Percentiles rank a stretch among this genome's conserved stretches.
phyloP scores from a whole-genome alignment of 1,140 invertebrate species.

The Sitodiplosis mosellana region DNA sequence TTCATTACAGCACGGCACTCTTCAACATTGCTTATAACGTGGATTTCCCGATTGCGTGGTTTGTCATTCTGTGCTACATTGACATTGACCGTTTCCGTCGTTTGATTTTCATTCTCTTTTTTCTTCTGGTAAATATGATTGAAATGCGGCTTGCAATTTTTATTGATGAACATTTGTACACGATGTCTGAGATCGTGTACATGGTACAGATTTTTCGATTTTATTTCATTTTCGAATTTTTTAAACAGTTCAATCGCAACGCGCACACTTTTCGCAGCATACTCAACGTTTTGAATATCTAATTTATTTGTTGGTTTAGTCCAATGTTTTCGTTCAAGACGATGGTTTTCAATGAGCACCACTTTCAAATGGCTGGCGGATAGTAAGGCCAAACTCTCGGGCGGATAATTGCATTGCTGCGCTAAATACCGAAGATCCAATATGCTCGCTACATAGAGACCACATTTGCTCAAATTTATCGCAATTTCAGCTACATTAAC shows the following conservation, averaged over 20 bases:
- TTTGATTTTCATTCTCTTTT: background rate
- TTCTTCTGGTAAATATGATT: background rate
- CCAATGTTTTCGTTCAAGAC: background rate
- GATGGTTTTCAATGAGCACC: background rate
- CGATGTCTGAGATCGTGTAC: too few relatives aligned
- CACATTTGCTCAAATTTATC: background rate
- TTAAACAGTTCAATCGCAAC: background rate
- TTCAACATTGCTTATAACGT: background rate
- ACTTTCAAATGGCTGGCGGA: background rate
- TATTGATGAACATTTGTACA: background rate
- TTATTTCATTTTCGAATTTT: background rate
- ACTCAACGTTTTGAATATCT: background rate
- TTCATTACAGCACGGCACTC: background rate
- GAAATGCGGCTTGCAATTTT: background rate
- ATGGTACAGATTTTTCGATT: background rate
- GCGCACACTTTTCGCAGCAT: background rate
- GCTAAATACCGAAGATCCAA: background rate
- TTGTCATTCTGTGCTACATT: too few relatives aligned
- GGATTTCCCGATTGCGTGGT: background rate
- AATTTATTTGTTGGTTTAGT: background rate
- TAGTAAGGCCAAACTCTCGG: background rate
- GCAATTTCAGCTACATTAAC: background rate
- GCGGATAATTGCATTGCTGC: background rate
- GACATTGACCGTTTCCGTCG: background rate
- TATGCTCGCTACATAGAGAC: background rate